Evolutionary conservation across 2,888 invertebrate species (phyloP).

Genomic region (Elmis aenea): DNA sequence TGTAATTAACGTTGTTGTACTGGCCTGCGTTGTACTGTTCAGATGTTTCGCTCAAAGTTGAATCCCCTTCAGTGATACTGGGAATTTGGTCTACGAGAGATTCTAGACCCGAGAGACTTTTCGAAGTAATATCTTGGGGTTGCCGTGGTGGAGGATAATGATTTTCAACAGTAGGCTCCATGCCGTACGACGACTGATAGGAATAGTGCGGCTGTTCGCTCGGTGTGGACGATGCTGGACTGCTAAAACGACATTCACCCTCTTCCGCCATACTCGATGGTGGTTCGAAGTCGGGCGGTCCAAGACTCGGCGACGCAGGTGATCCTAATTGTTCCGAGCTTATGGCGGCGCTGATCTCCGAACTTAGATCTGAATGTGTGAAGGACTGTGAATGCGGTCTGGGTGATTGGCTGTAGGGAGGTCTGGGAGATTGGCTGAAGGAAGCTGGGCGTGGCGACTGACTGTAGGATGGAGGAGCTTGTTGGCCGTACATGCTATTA

Average conservation of each 20-base stretch:
- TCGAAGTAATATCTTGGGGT: constrained; percentile 74
- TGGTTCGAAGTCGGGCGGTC: constrained; percentile 71
- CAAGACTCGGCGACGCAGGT: constrained; percentile 61
- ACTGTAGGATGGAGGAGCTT: constrained; percentile 31
- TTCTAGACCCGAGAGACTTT: constrained; percentile 80
- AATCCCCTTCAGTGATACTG: constrained; percentile 71
- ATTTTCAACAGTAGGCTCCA: constrained; percentile 40
- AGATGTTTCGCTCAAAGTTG: constrained; percentile 39
- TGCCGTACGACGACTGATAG: constrained; percentile 42
- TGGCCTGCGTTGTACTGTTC: constrained; percentile 33
- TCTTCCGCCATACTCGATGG: constrained; percentile 55
- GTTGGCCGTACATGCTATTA: constrained; percentile 40
- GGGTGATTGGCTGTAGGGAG: constrained; percentile 39
- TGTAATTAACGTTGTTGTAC: constrained; percentile 47
- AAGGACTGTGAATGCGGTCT: constrained; percentile 52
- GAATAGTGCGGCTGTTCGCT: constrained; percentile 41
- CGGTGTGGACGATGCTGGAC: constrained; percentile 47
- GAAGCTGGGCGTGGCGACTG: constrained; percentile 29
- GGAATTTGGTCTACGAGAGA: constrained; percentile 90
- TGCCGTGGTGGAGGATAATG: constrained; percentile 49
- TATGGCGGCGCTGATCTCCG: constrained; percentile 74
- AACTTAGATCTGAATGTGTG: constrained; percentile 68
- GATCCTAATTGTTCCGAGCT: constrained; percentile 63
- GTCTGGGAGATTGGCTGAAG: constrained; percentile 41
- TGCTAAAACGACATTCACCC: constrained; percentile 50